These are phyloP conservation scores for Julus scanicus DNA, from an alignment of 2,888 invertebrate genomes.

Conservation along the genomic window DNA sequence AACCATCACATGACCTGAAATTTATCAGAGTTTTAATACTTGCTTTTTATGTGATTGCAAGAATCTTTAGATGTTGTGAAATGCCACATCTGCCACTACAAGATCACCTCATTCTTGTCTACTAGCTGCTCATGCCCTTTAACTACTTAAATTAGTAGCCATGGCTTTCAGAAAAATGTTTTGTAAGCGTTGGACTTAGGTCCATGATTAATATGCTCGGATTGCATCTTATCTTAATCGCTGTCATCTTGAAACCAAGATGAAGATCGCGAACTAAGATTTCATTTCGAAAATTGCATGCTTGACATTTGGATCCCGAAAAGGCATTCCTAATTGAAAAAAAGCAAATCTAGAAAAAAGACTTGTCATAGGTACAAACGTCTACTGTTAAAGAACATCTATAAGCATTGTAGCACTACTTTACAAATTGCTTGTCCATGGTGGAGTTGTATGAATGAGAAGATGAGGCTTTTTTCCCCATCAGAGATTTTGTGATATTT, in stretches of 20 bases:
- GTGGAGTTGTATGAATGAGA: not conserved
- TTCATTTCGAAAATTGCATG: not conserved
- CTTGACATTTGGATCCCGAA: not conserved
- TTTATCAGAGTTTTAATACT: too few relatives aligned
- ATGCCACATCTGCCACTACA: not conserved
- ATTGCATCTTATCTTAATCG: not conserved
- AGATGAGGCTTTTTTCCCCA: not conserved
- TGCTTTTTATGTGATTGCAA: too few relatives aligned
- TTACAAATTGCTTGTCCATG: not conserved
- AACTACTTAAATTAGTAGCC: not conserved
- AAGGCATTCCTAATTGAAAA: not conserved
- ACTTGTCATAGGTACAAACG: not conserved
- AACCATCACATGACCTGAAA: too few relatives aligned
- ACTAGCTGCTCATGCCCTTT: not conserved
- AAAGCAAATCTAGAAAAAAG: not conserved
- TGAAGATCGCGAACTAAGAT: constrained; percentile 31
- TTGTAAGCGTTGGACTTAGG: not conserved
- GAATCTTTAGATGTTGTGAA: too few relatives aligned
- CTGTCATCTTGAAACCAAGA: not conserved
- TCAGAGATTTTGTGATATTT: not conserved
- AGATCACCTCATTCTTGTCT: not conserved
- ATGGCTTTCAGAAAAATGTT: not conserved
- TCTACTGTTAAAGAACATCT: not conserved
- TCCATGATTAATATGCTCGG: not conserved
- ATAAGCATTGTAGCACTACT: not conserved